Evolutionary conservation across 92 coral and sea anemone species (phyloP), one percentile per base, ranked within the genome.

Genomic region (Porites evermanni): DNA sequence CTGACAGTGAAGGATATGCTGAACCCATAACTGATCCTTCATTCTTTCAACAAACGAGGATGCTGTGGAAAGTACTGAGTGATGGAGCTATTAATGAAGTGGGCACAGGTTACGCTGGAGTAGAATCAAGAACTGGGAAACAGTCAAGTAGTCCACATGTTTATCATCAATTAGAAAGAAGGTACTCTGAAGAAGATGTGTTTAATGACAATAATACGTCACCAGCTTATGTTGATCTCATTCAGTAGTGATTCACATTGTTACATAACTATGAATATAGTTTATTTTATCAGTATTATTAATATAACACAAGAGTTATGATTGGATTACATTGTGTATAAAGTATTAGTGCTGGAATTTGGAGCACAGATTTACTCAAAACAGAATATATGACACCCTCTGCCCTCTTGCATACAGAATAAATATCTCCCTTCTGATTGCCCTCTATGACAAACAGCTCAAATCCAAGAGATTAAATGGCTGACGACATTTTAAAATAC

Each of bases 1-100:
- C 90, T 53, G 97, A 93, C 70, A 92, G 98, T 19, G 98, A 95
- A 20, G 98, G 97, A 12, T 95, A 94, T 79, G 80, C 95, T 0
- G 93, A 93, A 61, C 94, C 95, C 38, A 66, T 83, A 0, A 83
- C 79, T 38, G 87, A 74, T 32, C 72, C 53, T 8, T 32, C 79
- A 16, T 73, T 26, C 24, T 64, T 72, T 38, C 60, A 83, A 21
- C n/a, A 50, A 65, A 83, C 51, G 23, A 69, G 53, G 79, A 61
- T 72, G 87, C 18, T 83, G 47, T 72, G 79, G n/a, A 83, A 74
- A 72, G 76, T 89, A n/a, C 66, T 89, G 20, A 89, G 93, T 32
- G 93, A 89, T 19, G 93, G 93, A 2, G 93, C 93, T 7, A 79
- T 89, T 12, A 80, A 89, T 58, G 72, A 74, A 52, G 73, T 78